These are phyloP conservation scores for Festucalex cinctus DNA, from an alignment of 2,113 vertebrate genomes.

Conservation along the genomic window DNA sequence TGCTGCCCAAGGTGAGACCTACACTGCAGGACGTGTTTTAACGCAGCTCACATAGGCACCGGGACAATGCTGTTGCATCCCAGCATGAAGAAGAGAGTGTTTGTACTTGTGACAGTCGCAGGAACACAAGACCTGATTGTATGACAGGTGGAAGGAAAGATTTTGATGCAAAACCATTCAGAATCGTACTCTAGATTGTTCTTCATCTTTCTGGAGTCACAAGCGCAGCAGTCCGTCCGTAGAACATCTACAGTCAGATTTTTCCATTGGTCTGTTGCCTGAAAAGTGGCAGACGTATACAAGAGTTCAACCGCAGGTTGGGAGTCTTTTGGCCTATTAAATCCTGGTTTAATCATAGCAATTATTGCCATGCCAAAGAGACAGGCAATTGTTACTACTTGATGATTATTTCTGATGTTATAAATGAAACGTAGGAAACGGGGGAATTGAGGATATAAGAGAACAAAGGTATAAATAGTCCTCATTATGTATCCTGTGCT, in stretches of 20 bases:
- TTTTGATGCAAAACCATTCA: no score
- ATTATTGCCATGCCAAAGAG: slow-evolving; percentile 4
- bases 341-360: slow-evolving; percentile 23
- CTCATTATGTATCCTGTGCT: slow-evolving; percentile 23
- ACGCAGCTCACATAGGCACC: slow-evolving; percentile 48
- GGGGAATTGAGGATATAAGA: background rate
- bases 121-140: background rate
- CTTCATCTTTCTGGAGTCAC: background rate
- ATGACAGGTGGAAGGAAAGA: slow-evolving; percentile 1
- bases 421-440: slow-evolving; percentile 12
- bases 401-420: background rate
- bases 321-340: slow-evolving; percentile 25
- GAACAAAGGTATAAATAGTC: slow-evolving; percentile 14
- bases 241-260: background rate
- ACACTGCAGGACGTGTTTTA: slow-evolving; percentile 52
- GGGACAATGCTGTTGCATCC: slow-evolving; percentile 24
- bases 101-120: background rate
- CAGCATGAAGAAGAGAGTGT: background rate
- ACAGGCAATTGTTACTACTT: background rate
- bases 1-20: slow-evolving; percentile 22
- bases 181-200: background rate
- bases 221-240: background rate
- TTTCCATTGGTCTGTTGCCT: background rate
- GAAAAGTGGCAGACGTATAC: slow-evolving; percentile 26
- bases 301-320: slow-evolving; percentile 14